Base-by-base conservation (phyloP, 2,113 vertebrate species). In the Dinomys branickii region DNA sequence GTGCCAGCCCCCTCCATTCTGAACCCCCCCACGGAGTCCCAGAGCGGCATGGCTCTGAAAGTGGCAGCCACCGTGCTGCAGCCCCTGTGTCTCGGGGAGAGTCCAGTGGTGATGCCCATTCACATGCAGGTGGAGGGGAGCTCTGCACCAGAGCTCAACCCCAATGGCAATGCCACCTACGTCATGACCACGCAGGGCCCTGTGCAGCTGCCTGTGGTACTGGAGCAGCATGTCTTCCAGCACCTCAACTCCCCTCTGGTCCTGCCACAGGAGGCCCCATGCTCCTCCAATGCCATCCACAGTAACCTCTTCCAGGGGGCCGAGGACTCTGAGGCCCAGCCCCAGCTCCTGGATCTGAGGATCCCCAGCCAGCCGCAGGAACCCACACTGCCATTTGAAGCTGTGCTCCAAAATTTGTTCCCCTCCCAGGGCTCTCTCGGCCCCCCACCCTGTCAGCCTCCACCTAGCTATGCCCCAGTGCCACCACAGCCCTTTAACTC, bases 161-260 rank as follows among this genome's bases (percentile, higher is more conserved):
- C 99, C 35, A 98, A 98, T 56, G 98, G 98, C 33, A 98, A 98
- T 19, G 98, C 99, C 2, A 99, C 99, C 0, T 99, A 99, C 44
- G 98, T 99, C 88, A 99, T 99, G 98, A 99, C 99, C 0, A 99
- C 99, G 5, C 99, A 99, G 97, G 99, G 99, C 61, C 99, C 99
- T 0, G 98, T 99, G 19, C 99, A 99, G 2, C 98, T 99, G 87
- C 99, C 99, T 0, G 98, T 99, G 77, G 99, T 99, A 96, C 95
- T 99, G 98, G 99, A 99, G 97, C 99, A 99, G 98, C 99, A 99
- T 33, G 99, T 99, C 94, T 98, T 99, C 97, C 99, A 99, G 98
- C 99, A 99, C 98, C 98, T 99, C 97, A 99, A 98, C 97, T 99
- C 99, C 0, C 98, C 99, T 2, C 94, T 99, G 97, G 98, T 99